phyloP scores from a whole-genome alignment of 2,888 invertebrate species.

The Trissolcus brochymenae region DNA sequence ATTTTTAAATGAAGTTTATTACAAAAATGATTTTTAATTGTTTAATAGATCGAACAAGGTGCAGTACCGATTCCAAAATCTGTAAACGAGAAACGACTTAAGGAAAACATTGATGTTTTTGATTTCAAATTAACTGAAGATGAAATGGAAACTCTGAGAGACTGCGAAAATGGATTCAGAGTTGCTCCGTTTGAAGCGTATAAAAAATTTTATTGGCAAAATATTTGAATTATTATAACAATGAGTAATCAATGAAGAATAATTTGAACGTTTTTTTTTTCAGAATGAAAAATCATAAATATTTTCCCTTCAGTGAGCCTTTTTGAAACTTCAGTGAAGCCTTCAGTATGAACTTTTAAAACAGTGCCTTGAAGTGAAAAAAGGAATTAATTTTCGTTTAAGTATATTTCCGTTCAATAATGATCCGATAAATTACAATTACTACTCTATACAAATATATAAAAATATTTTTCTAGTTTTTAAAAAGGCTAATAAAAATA shows the following conservation, averaged over 20 bases:
- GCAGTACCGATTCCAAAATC: conserved; percentile 82
- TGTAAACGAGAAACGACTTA: conserved; percentile 79
- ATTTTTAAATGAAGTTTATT: conserved; percentile 9
- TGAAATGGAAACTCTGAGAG: conserved; percentile 75
- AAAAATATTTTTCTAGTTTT: neutral
- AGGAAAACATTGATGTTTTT: conserved; percentile 81
- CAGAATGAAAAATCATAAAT: conserved; percentile 64
- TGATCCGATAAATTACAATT: neutral
- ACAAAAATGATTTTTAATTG: conserved; percentile 1
- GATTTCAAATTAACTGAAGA: conserved; percentile 80
- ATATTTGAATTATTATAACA: neutral
- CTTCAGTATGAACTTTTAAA: too few relatives aligned
- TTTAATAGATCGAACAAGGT: conserved; percentile 70
- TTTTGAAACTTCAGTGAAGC: too few relatives aligned
- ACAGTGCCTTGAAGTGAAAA: neutral
- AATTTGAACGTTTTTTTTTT: conserved; percentile 49
- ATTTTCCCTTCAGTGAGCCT: conserved; percentile 65
- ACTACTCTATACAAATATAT: neutral
- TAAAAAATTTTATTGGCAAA: too few relatives aligned
- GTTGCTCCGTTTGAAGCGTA: conserved; percentile 80
- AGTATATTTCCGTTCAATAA: neutral
- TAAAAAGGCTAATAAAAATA: too few relatives aligned
- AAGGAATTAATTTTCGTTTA: neutral
- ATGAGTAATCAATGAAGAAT: neutral
- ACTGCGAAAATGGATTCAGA: conserved; percentile 81